A percentile compares a stretch with the other conserved stretches of the same genome.
Evolutionary conservation across 2,888 invertebrate genomes (phyloP).

Genomic region (Apotomis turbidana): DNA sequence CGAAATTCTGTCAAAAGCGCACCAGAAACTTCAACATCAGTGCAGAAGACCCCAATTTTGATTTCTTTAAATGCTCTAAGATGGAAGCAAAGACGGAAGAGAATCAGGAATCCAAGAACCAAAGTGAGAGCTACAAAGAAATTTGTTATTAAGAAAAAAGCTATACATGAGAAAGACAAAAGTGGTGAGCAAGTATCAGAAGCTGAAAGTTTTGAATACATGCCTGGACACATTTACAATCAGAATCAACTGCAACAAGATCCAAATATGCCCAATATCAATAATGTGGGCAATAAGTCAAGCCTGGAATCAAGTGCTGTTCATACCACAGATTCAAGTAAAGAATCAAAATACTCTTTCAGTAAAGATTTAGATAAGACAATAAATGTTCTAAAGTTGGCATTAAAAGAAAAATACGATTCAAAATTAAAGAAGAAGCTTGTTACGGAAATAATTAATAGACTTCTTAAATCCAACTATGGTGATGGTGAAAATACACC

Average conservation of each 20-base stretch:
- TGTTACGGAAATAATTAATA: constrained; percentile 86
- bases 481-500: constrained; percentile 82
- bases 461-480: constrained; percentile 84
- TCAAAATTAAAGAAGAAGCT: constrained; percentile 84
- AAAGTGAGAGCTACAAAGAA: constrained; percentile 56
- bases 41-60: constrained; percentile 64
- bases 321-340: constrained; percentile 73
- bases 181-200: constrained; percentile 76
- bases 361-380: constrained; percentile 85
- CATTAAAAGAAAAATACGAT: constrained; percentile 85
- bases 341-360: constrained; percentile 71
- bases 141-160: constrained; percentile 51
- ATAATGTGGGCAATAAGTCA: constrained; percentile 69
- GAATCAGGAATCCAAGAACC: constrained; percentile 54
- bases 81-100: constrained; percentile 62
- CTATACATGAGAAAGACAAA: constrained; percentile 57
- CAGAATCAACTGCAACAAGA: constrained; percentile 69
- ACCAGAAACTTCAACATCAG: constrained; percentile 43
- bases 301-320: constrained; percentile 75
- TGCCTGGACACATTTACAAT: constrained; percentile 84
- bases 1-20: constrained; percentile 45
- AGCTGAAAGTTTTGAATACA: constrained; percentile 88
- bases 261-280: constrained; percentile 49
- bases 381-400: constrained; percentile 83
- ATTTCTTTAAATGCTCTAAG: constrained; percentile 70